Evolutionary conservation across 2,888 invertebrate genomes (phyloP).

Genomic region (Thecocarcelia acutangulata): DNA sequence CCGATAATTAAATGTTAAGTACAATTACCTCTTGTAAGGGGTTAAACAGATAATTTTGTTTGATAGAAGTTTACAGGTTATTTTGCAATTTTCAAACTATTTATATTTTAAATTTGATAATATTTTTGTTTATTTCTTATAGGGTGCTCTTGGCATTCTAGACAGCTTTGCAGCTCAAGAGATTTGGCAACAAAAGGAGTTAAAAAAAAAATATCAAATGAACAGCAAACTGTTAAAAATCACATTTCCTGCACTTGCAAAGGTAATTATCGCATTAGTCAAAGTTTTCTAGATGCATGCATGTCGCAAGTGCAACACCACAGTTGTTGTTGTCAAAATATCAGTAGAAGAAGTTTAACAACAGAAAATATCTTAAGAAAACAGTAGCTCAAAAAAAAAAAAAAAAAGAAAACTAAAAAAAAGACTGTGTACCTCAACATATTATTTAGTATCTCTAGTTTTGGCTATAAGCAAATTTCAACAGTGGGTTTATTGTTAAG

Average conservation of each 20-base stretch:
- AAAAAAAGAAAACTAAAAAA: conserved; percentile 8
- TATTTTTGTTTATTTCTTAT: too few species aligned
- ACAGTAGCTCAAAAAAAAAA: conserved; percentile 43
- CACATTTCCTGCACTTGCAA: conserved; percentile 71
- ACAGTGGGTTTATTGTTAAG: conserved; percentile 24
- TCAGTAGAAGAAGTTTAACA: conserved; percentile 34
- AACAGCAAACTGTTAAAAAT: conserved; percentile 70
- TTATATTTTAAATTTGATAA: too few species aligned
- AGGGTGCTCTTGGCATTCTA: conserved; percentile 7
- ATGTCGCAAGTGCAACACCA: conserved; percentile 40
- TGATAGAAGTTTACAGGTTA: too few species aligned
- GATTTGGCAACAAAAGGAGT: conserved; percentile 3
- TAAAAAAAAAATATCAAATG: conserved; percentile 18
- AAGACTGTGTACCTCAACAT: conserved; percentile 38
- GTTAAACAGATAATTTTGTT: too few species aligned
- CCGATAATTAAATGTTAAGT: too few species aligned
- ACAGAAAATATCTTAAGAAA: conserved; percentile 34
- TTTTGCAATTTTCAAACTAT: too few species aligned
- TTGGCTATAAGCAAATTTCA: conserved; percentile 5
- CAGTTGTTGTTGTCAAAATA: conserved; percentile 34
- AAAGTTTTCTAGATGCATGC: conserved; percentile 64
- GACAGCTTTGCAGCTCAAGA: not conserved
- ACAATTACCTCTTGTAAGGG: too few species aligned
- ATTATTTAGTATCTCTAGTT: conserved; percentile 16
- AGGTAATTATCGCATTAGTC: conserved; percentile 71